phyloP scores from a whole-genome alignment of 2,888 invertebrate species.

The Dendrolimus houi region DNA sequence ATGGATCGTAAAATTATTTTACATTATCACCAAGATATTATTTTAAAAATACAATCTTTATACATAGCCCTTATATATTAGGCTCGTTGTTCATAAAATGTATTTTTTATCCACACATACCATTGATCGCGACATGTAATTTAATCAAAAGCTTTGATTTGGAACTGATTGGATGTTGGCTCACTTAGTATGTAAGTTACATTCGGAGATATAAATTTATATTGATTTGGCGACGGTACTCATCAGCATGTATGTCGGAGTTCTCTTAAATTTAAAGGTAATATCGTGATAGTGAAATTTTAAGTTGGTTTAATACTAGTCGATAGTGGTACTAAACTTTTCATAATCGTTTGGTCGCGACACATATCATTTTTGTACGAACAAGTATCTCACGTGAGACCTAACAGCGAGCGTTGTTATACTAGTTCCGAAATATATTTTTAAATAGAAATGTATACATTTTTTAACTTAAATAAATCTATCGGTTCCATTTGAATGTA shows the following conservation, averaged over 20 bases:
- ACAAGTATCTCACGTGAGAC: slow-evolving; percentile 3
- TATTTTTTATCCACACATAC: slow-evolving; percentile 18
- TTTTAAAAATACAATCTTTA: slow-evolving; percentile 25
- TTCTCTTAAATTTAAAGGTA: slow-evolving; percentile 24
- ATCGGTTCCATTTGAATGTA: slow-evolving; percentile 33
- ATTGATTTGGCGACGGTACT: slow-evolving; percentile 50
- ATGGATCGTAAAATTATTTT: slow-evolving; percentile 52
- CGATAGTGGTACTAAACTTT: slow-evolving; percentile 41
- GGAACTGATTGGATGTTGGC: slow-evolving; percentile 63
- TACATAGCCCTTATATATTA: slow-evolving; percentile 18
- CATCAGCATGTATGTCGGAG: slow-evolving; percentile 25
- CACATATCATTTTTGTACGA: slow-evolving; percentile 53
- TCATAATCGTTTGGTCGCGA: slow-evolving; percentile 46
- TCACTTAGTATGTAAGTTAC: slow-evolving; percentile 49
- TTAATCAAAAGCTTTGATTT: slow-evolving; percentile 70
- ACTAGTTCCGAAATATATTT: slow-evolving; percentile 11
- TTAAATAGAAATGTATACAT: slow-evolving; percentile 6
- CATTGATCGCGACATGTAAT: background rate
- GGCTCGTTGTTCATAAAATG: slow-evolving; percentile 23
- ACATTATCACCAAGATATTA: slow-evolving; percentile 36
- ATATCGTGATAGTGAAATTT: slow-evolving; percentile 30
- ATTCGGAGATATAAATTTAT: slow-evolving; percentile 18
- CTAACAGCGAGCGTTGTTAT: slow-evolving; percentile 3
- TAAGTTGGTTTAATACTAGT: slow-evolving; percentile 40
- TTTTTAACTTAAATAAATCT: slow-evolving; percentile 17